A percentile compares a stretch with the other conserved stretches of the same genome.
These are phyloP conservation scores for Spea multiplicata DNA, from an alignment of 2,113 vertebrate species.

Conservation along the genomic window DNA sequence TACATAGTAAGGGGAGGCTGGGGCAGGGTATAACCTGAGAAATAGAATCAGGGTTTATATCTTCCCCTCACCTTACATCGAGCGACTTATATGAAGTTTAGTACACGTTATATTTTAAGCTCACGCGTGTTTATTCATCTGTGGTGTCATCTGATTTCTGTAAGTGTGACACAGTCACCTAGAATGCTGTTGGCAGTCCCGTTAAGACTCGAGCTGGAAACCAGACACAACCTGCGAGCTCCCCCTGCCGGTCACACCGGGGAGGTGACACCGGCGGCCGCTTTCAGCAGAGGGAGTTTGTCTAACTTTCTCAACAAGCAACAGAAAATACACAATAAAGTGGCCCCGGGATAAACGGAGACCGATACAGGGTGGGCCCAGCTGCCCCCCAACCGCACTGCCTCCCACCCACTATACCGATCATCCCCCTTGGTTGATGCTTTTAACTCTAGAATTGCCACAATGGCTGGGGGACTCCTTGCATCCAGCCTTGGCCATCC, in stretches of 20 bases:
- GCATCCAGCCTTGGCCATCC: no score
- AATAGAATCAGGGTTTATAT: no score
- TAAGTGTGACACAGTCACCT: no score
- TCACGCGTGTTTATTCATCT: no score
- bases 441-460: neutral
- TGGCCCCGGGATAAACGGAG: slow-evolving; percentile 10
- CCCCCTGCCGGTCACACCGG: slow-evolving; percentile 77
- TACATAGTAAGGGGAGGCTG: no score
- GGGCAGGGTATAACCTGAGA: no score
- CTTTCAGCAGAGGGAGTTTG: slow-evolving; percentile 42
- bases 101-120: no score
- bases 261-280: neutral
- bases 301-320: slow-evolving; percentile 30
- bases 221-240: slow-evolving; percentile 73
- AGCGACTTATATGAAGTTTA: no score
- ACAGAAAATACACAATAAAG: slow-evolving; percentile 34
- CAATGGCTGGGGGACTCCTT: no score
- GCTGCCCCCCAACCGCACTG: neutral
- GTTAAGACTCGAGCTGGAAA: neutral
- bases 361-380: neutral
- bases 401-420: neutral
- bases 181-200: neutral
- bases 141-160: no score
- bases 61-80: no score
- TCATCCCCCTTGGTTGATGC: neutral